Base-by-base conservation (phyloP, 2,113 vertebrate species). In the Lichenostomus cassidix region DNA sequence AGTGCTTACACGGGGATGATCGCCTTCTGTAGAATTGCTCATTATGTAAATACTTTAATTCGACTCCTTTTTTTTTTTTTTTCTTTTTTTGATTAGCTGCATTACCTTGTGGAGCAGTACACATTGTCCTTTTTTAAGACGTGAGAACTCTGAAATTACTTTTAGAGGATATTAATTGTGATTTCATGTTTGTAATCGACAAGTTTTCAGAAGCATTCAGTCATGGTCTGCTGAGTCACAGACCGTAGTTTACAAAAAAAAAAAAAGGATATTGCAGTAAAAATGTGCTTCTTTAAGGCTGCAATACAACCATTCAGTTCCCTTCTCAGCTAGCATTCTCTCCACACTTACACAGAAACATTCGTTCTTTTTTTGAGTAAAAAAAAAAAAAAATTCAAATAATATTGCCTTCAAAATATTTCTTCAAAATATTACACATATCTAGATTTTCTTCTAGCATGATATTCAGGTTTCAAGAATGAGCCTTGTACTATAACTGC, bases 11-110 rank as follows among this genome's bases (percentile, higher is more conserved):
- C 97, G 98, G 98, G 98, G 98, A 98, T 98, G 98, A 97, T 98
- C 96, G 95, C 98, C 98, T 98, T 98, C 97, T 97, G 98, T 98
- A 98, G 97, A 98, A 98, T 98, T 98, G 98, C 98, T 99, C 98
- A 98, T 98, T 98, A 98, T 99, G 99, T 99, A 99, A 99, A 99
- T 99, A 99, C 98, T 97, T 98, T 98, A 97, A 98, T 98, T 98
- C 98, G 97, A 96, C 97, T 98, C 97, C 97, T 98, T 97, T 98
- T 47, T 97, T 97, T 97, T 98, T 97, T 98, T 47, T 97, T 97
- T n/a, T n/a, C n/a, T n/a, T 98, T 97, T 97, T 98, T 97, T 97
- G 97, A 98, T 98, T 98, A 98, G 98, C 98, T 98, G 97, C 98
- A 98, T 98, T 98, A 98, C 98, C 97, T 98, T 98, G 98, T 99